These are phyloP conservation scores for Psylliodes chrysocephalus DNA, from an alignment of 2,888 invertebrate genomes.

Conservation along the genomic window DNA sequence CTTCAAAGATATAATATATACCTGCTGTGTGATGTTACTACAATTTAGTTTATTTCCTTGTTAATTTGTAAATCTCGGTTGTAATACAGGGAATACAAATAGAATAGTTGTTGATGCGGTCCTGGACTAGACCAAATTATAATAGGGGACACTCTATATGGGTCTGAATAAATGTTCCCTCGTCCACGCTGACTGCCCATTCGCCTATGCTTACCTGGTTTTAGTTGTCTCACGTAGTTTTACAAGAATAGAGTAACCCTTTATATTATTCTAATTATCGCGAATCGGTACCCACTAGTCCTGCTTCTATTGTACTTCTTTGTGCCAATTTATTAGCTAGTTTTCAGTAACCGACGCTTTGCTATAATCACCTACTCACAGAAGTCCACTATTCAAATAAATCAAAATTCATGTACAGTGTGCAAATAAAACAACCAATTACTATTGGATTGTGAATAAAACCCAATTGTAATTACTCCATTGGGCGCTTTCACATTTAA, in stretches of 20 bases:
- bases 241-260: constrained; percentile 53
- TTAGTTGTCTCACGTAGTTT: constrained; percentile 52
- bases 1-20: too few relatives aligned
- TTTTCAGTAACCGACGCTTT: constrained; percentile 22
- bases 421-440: too few relatives aligned
- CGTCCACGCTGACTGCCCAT: constrained; percentile 43
- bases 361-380: neutral
- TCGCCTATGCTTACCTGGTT: constrained; percentile 47
- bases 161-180: constrained; percentile 41
- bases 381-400: too few relatives aligned
- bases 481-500: too few relatives aligned
- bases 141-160: constrained; percentile 32
- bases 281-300: constrained; percentile 24
- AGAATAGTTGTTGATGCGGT: constrained; percentile 1
- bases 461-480: too few relatives aligned
- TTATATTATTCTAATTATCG: constrained; percentile 37
- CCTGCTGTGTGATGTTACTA: too few relatives aligned
- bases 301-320: constrained; percentile 28
- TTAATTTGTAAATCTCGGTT: too few relatives aligned
- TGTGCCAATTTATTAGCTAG: constrained; percentile 23
- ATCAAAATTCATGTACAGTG: too few relatives aligned
- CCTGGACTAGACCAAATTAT: constrained; percentile 35
- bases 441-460: too few relatives aligned
- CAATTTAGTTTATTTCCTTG: too few relatives aligned
- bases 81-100: too few relatives aligned